A percentile compares a stretch with the other conserved stretches of the same genome.
These are phyloP conservation scores for Seriola quinqueradiata DNA, from an alignment of 2,113 vertebrate species.

Conservation along the genomic window DNA sequence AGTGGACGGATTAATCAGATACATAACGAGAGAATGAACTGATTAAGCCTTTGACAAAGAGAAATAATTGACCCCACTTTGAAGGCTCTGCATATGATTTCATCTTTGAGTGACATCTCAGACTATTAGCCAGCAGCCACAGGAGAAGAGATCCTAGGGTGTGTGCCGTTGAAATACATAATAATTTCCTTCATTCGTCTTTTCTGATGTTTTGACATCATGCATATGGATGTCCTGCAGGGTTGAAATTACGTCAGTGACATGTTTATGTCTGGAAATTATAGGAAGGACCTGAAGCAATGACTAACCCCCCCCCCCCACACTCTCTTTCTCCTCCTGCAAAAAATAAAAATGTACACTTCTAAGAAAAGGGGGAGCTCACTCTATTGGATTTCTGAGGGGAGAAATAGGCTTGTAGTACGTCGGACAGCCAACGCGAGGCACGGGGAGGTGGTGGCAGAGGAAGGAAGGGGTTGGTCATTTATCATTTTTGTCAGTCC, in stretches of 20 bases:
- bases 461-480: constrained; percentile 63
- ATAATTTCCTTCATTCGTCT: constrained; percentile 43
- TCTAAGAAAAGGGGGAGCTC: constrained; percentile 31
- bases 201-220: constrained; percentile 52
- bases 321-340: not conserved
- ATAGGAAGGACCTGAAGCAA: constrained; percentile 54
- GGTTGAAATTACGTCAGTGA: constrained; percentile 53
- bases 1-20: constrained; percentile 35
- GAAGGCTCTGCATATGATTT: constrained; percentile 47
- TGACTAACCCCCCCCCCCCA: constrained; percentile 18
- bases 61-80: constrained; percentile 64
- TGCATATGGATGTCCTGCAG: constrained; percentile 67
- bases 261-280: constrained; percentile 76
- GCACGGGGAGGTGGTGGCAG: constrained; percentile 63
- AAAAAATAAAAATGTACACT: constrained; percentile 16
- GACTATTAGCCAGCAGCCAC: constrained; percentile 54
- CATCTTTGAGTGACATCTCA: constrained; percentile 63
- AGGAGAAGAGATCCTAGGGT: constrained; percentile 23
- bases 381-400: constrained; percentile 69
- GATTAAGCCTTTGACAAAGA: constrained; percentile 48
- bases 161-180: constrained; percentile 44
- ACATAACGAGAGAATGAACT: constrained; percentile 23
- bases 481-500: constrained; percentile 83
- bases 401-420: constrained; percentile 72
- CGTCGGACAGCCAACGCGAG: constrained; percentile 60